Evolutionary conservation across 2,888 invertebrate species (phyloP), one percentile per base, ranked within the genome.

Genomic region (Andrena camellia): DNA sequence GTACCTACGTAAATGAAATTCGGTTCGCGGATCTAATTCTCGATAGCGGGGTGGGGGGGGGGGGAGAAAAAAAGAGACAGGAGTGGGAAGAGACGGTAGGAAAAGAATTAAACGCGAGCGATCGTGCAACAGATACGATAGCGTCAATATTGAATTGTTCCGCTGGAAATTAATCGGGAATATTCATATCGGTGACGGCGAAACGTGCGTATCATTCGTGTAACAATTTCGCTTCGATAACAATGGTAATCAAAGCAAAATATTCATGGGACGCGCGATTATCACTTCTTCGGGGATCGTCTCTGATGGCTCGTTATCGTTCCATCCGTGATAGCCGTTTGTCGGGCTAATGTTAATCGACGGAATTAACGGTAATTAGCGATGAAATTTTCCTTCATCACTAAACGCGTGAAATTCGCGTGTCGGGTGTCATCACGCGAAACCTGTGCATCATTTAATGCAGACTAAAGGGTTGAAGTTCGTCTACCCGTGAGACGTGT

Each of bases 121-220:
- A 78, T 54, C 52, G 33, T 8, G 20, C 33, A 42, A 33, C 33
- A 31, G 33, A 68, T 48, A 29, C 48, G 54, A 26, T n/a, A 20
- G 26, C 67, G 35, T n/a, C 54, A 64, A 70, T 79, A 79, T 79
- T 64, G 69, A 78, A 79, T 64, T 23, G 57, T 60, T 59, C 50
- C 50, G 35, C 7, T 59, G 64, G 64, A 70, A 70, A 79, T 79
- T 70, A 78, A 78, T 78, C 35, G 64, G 8, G 69, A 78, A 79
- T 78, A 79, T 66, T 57, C 59, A 66, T 70, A 35, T 29, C 35
- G 50, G 23, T 4, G 31, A 0, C 31, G 64, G 17, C 52, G 50
- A 52, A 64, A 62, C 66, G 80, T 31, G 80, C 42, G 52, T 66
- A 70, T 79, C 57, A 66, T 59, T 59, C 64, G 48, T 71, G 54